Evolutionary conservation across 2,113 vertebrate genomes (phyloP).

Genomic region (Prochilodus magdalenae): DNA sequence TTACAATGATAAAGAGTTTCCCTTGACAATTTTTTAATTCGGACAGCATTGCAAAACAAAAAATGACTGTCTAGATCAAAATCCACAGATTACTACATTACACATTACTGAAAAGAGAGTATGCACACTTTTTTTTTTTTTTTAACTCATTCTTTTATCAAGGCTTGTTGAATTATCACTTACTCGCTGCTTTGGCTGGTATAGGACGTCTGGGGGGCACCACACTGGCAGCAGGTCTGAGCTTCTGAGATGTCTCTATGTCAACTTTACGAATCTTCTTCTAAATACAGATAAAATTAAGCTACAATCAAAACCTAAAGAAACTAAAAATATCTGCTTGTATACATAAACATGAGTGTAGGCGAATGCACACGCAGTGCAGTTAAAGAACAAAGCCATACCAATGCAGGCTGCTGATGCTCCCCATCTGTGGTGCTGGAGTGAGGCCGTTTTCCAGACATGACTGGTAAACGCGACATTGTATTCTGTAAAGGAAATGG

Average conservation of each 20-base stretch:
- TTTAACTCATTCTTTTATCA: neutral
- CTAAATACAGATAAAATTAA: conserved; percentile 49
- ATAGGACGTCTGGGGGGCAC: conserved; percentile 25
- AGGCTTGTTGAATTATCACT: neutral
- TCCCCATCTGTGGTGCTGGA: conserved; percentile 60
- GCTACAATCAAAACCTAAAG: neutral
- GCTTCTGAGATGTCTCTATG: conserved; percentile 24
- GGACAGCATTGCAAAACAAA: neutral
- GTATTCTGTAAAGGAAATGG: conserved; percentile 38
- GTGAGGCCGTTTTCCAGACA: conserved; percentile 67
- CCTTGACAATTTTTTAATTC: too few relatives aligned
- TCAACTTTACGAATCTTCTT: conserved; percentile 69
- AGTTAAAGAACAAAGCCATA: conserved; percentile 40
- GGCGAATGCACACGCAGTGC: too few relatives aligned
- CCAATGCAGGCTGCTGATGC: conserved; percentile 68
- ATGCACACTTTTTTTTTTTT: too few relatives aligned
- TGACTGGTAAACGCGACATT: conserved; percentile 73
- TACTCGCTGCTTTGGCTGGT: neutral
- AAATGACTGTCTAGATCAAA: neutral
- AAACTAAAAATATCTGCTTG: too few relatives aligned
- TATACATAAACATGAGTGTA: neutral
- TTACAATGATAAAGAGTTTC: too few relatives aligned
- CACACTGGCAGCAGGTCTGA: conserved; percentile 60
- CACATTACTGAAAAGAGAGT: neutral
- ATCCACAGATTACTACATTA: neutral